These are phyloP conservation scores for Conops quadrifasciatus DNA, from an alignment of 2,888 invertebrate species.

Conservation along the genomic window DNA sequence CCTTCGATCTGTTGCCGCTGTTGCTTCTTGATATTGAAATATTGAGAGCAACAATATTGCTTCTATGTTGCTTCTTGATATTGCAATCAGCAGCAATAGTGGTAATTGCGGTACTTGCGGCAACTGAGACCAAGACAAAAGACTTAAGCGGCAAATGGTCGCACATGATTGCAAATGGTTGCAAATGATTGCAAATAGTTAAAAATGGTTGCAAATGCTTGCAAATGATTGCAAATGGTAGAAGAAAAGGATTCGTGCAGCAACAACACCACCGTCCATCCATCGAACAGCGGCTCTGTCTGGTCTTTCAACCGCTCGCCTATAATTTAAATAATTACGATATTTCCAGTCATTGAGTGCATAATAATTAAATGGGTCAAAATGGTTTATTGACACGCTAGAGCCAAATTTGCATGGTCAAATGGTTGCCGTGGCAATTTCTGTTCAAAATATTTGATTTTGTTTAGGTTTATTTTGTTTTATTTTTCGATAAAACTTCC, in stretches of 20 bases:
- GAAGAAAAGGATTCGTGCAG: neutral
- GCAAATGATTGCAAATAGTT: too few relatives aligned
- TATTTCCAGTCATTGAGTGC: constrained; percentile 43
- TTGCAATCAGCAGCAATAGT: too few relatives aligned
- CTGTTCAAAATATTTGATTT: neutral
- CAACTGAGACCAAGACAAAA: neutral
- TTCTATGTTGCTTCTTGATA: neutral
- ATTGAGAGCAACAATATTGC: too few relatives aligned
- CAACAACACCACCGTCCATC: neutral
- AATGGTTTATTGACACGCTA: constrained; percentile 64
- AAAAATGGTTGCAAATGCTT: too few relatives aligned
- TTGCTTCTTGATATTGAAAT: neutral
- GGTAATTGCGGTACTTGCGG: too few relatives aligned
- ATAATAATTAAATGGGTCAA: constrained; percentile 62
- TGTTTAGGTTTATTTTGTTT: neutral
- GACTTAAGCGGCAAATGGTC: neutral
- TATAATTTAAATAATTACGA: constrained; percentile 36
- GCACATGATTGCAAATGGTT: too few relatives aligned
- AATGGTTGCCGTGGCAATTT: neutral
- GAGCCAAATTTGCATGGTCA: constrained; percentile 32
- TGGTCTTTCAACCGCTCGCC: constrained; percentile 17
- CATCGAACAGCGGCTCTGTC: constrained; percentile 31
- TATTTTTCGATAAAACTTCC: constrained; percentile 2
- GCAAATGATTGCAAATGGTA: too few relatives aligned
- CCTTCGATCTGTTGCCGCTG: neutral